These are phyloP conservation scores for Ridgeia piscesae DNA, from an alignment of 1,140 invertebrate genomes.

Conservation along the genomic window DNA sequence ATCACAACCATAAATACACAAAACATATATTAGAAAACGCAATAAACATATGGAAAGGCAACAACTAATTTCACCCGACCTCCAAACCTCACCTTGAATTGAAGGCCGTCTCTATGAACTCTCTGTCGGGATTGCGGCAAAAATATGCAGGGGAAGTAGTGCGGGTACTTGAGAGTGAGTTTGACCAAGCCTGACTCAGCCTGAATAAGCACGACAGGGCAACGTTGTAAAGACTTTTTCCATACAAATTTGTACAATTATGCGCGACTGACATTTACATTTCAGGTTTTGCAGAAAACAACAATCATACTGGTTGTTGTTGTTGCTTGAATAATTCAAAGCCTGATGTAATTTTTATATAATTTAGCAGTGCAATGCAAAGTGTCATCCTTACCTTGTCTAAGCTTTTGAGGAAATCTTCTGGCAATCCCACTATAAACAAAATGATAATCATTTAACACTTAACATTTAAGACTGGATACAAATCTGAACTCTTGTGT, in stretches of 20 bases:
- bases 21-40: not conserved
- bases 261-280: not conserved
- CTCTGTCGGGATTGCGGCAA: constrained; percentile 58
- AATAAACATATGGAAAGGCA: not conserved
- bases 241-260: not conserved
- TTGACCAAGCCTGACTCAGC: constrained; percentile 57
- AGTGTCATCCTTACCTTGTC: constrained; percentile 51
- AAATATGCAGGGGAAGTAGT: constrained; percentile 64
- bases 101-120: constrained; percentile 58
- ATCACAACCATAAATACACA: not conserved
- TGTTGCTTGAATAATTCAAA: too few species aligned
- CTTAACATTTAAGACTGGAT: not conserved
- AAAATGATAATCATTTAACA: constrained; percentile 27
- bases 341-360: not conserved
- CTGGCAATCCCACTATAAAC: constrained; percentile 55
- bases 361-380: constrained; percentile 19
- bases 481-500: too few species aligned
- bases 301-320: not conserved
- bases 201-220: constrained; percentile 38
- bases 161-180: constrained; percentile 63
- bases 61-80: not conserved
- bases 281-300: not conserved
- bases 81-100: constrained; percentile 58
- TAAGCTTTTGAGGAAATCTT: constrained; percentile 57
- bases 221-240: not conserved